phyloP scores from a whole-genome alignment of 2,888 invertebrate species.

The Caenorhabditis panamensis region DNA sequence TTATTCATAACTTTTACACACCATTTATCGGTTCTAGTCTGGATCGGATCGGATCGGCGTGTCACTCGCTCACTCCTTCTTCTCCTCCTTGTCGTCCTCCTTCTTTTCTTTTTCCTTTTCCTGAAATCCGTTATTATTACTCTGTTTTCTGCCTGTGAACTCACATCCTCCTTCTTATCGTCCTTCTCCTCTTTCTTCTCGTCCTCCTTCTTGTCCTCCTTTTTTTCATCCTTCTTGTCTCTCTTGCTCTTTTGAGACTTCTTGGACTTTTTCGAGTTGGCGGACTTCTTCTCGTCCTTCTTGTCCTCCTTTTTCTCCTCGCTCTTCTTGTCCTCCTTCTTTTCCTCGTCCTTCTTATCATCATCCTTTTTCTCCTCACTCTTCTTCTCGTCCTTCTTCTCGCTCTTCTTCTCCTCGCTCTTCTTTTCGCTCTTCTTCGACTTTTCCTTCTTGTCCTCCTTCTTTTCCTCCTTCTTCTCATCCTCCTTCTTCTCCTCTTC shows the following conservation, averaged over 20 bases:
- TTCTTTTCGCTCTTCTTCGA: constrained; percentile 6
- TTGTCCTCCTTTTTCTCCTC: neutral
- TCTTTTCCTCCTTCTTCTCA: constrained; percentile 1
- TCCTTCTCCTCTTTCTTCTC: too few relatives aligned
- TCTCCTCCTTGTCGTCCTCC: too few relatives aligned
- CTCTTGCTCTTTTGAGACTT: neutral
- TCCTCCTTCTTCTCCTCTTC: constrained; percentile 28
- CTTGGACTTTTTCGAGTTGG: neutral
- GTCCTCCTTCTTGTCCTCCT: neutral
- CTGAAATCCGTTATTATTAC: too few relatives aligned
- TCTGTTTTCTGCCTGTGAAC: too few relatives aligned
- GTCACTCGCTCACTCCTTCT: too few relatives aligned
- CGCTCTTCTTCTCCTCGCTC: constrained; percentile 12
- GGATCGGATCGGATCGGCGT: too few relatives aligned
- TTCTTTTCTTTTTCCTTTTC: too few relatives aligned
- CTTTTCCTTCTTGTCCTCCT: neutral
- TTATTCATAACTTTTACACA: too few relatives aligned
- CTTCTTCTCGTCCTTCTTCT: constrained; percentile 19
- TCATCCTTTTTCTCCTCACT: neutral
- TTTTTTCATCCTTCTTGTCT: neutral
- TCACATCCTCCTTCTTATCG: too few relatives aligned
- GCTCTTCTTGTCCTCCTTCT: constrained; percentile 1
- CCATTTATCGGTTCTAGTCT: too few relatives aligned
- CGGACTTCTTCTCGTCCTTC: constrained; percentile 1
- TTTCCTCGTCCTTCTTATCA: constrained; percentile 15